A percentile compares a stretch with the other conserved stretches of the same genome.
Conservation (phyloP, 1,140 invertebrate genomes). For the Rhopalosiphum padi region DNA sequence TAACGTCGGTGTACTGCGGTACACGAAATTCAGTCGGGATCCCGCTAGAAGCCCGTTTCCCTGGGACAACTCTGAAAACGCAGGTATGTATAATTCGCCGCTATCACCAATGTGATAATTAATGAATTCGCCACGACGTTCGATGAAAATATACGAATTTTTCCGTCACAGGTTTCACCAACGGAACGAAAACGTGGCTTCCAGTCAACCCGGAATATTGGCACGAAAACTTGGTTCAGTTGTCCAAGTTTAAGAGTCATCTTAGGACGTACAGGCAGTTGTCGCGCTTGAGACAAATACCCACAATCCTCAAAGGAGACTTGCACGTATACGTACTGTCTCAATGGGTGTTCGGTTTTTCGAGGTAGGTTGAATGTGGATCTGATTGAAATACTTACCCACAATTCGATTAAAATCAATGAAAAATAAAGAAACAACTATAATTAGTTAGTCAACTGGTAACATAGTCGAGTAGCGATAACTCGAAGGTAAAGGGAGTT, state of each 20-base stretch:
- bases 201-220: constrained; percentile 68
- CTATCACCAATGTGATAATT: not conserved
- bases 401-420: not conserved
- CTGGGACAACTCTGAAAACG: constrained; percentile 68
- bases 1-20: constrained; percentile 22
- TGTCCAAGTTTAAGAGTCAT: constrained; percentile 38
- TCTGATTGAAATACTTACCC: not conserved
- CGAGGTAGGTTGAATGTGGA: constrained; percentile 23
- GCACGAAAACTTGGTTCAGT: constrained; percentile 65
- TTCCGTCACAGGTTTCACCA: constrained; percentile 68
- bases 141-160: not conserved
- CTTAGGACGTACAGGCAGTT: constrained; percentile 48
- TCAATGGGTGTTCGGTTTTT: constrained; percentile 49
- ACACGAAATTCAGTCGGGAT: constrained; percentile 65
- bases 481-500: no score
- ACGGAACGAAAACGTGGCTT: constrained; percentile 70
- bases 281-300: not conserved
- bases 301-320: constrained; percentile 38
- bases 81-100: constrained; percentile 57
- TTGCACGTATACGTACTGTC: not conserved
- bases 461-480: no score
- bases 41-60: constrained; percentile 78
- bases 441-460: no score
- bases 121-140: not conserved
- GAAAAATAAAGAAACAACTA: not conserved